phyloP scores from a whole-genome alignment of 2,888 invertebrate species.

The Patella depressa region DNA sequence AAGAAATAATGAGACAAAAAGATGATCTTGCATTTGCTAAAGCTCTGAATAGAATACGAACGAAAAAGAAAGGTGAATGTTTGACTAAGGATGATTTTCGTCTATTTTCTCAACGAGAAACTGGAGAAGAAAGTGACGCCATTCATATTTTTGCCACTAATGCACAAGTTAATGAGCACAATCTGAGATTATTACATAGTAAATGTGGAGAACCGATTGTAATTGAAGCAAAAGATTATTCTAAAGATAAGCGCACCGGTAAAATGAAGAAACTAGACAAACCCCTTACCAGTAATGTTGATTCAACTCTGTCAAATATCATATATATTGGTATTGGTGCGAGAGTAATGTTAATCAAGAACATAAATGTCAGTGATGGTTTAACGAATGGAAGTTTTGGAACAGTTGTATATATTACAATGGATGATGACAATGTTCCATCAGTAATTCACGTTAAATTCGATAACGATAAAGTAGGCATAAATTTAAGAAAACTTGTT shows the following conservation, averaged over 20 bases:
- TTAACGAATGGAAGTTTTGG: constrained; percentile 27
- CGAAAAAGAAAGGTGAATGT: background rate
- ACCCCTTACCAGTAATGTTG: background rate
- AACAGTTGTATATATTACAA: constrained; percentile 4
- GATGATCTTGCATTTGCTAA: constrained; percentile 16
- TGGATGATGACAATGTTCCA: background rate
- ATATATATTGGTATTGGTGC: constrained; percentile 17
- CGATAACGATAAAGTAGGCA: constrained; percentile 15
- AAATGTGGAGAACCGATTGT: background rate
- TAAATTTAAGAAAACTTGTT: background rate
- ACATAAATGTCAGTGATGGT: constrained; percentile 22
- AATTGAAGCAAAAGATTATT: constrained; percentile 18
- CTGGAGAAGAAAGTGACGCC: background rate
- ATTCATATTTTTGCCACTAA: constrained; percentile 22
- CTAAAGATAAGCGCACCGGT: constrained; percentile 12
- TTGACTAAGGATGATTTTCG: background rate
- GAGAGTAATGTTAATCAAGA: constrained; percentile 19
- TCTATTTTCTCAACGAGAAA: background rate
- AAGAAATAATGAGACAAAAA: constrained; percentile 19
- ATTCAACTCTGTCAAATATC: background rate
- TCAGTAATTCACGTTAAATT: constrained; percentile 10
- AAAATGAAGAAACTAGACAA: constrained; percentile 11
- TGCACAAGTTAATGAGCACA: constrained; percentile 15
- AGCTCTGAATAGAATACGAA: constrained; percentile 18
- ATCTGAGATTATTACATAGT: background rate